Conservation (phyloP, 2,113 vertebrate genomes). For the Helogale parvula region DNA sequence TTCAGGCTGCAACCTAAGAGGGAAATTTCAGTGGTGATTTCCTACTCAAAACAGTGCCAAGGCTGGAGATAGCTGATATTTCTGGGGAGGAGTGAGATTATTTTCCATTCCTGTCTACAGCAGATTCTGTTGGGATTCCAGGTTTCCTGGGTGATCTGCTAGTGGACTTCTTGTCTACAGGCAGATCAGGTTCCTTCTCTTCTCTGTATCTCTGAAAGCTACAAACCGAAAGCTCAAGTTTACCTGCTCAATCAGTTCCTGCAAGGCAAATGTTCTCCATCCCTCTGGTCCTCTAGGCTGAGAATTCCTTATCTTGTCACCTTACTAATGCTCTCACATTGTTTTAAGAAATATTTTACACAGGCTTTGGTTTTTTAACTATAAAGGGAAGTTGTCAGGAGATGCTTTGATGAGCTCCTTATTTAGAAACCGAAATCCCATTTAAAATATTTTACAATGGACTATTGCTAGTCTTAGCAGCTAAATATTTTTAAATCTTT, state of each 20-base stretch:
- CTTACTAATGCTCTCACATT: neutral
- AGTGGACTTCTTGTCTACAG: neutral
- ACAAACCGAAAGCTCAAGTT: neutral
- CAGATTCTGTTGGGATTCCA: neutral
- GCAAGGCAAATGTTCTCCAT: neutral
- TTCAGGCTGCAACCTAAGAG: neutral
- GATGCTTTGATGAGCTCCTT: neutral
- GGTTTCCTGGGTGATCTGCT: neutral
- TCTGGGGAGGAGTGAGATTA: neutral
- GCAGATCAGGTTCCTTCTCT: neutral
- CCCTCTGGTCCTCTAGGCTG: neutral
- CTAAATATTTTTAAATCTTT: neutral
- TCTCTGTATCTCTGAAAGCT: neutral
- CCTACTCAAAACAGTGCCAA: neutral
- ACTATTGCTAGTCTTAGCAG: neutral
- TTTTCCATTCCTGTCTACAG: neutral
- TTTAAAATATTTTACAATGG: neutral
- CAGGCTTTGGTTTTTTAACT: neutral
- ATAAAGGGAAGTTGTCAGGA: neutral
- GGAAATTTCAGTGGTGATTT: neutral
- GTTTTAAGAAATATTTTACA: neutral
- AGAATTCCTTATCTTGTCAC: neutral
- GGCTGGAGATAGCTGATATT: neutral
- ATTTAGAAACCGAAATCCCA: neutral
- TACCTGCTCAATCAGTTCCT: neutral